These are phyloP conservation scores for Myrmecophaga tridactyla DNA, from an alignment of 2,113 vertebrate species.

Conservation along the genomic window DNA sequence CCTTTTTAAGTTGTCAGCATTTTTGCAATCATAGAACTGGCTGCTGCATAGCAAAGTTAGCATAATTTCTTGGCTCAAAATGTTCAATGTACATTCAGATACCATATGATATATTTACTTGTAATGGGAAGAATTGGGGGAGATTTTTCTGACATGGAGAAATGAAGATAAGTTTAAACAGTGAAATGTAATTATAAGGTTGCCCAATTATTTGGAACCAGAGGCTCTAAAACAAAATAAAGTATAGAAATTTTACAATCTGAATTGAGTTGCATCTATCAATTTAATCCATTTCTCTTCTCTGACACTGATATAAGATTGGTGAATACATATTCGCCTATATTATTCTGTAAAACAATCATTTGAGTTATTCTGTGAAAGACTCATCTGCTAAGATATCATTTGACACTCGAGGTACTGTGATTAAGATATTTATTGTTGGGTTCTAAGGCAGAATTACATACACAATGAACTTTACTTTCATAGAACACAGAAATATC, in stretches of 20 bases:
- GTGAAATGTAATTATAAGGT: background rate
- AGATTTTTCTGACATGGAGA: background rate
- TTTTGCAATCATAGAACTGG: background rate
- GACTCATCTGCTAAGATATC: background rate
- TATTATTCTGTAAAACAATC: background rate
- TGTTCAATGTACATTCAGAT: background rate
- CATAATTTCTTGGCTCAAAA: background rate
- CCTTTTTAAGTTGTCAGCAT: slow-evolving; percentile 2
- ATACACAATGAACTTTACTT: background rate
- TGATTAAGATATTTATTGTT: background rate
- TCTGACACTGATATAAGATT: background rate
- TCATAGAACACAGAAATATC: background rate
- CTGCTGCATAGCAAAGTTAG: background rate
- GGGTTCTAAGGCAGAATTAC: background rate
- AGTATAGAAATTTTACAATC: background rate
- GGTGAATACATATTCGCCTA: background rate
- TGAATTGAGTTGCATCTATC: background rate
- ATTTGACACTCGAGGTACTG: background rate
- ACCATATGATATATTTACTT: background rate
- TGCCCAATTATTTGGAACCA: background rate
- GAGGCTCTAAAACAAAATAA: background rate
- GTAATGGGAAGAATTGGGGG: background rate
- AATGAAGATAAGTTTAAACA: background rate
- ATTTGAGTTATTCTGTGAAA: background rate
- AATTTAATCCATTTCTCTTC: background rate